phyloP scores from a whole-genome alignment of 2,888 invertebrate genomes.

The Parelbella ahira region DNA sequence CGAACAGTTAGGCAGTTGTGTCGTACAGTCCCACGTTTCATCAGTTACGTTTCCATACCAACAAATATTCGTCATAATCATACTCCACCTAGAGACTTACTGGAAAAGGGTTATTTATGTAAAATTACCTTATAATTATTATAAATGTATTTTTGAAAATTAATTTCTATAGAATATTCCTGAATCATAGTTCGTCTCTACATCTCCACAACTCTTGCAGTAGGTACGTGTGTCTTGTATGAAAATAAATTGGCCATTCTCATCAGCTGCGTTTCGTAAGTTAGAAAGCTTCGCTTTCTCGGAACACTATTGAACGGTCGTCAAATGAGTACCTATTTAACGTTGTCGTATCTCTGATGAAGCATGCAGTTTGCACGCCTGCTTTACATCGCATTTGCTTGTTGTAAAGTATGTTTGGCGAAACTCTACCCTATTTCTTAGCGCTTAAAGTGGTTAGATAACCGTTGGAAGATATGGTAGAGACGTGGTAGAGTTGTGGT shows the following conservation, averaged over 20 bases:
- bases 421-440: constrained; percentile 42
- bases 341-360: constrained; percentile 56
- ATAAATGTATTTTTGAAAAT: no score
- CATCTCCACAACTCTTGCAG: no score
- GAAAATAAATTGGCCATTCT: constrained; percentile 24
- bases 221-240: no score
- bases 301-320: constrained; percentile 44
- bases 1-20: no score
- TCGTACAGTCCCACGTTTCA: no score
- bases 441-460: constrained; percentile 31
- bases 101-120: no score
- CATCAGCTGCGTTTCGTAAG: constrained; percentile 18
- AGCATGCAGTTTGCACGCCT: constrained; percentile 50
- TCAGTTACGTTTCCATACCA: no score
- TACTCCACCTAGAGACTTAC: no score
- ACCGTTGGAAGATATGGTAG: constrained; percentile 11
- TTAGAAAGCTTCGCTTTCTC: constrained; percentile 63
- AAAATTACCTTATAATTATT: no score
- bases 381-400: constrained; percentile 33
- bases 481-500: constrained; percentile 26
- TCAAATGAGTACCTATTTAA: constrained; percentile 54
- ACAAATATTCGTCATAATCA: no score
- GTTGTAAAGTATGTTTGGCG: constrained; percentile 11
- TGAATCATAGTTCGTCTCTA: no score
- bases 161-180: no score